phyloP scores from a whole-genome alignment of 2,888 invertebrate genomes.

The Apantesis nais region DNA sequence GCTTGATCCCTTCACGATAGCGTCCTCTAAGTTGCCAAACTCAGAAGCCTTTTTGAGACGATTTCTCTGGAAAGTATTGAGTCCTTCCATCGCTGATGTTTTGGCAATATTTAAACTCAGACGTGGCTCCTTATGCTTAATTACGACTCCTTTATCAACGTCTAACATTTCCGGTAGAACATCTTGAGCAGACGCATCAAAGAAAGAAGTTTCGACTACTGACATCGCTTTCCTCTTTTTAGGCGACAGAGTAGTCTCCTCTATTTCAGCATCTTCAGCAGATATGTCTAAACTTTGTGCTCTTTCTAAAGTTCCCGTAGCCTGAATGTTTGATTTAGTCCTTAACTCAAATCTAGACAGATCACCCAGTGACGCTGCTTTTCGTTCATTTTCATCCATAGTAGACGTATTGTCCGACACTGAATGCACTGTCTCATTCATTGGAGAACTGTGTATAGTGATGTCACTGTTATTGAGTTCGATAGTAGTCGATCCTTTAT shows the following conservation, averaged over 20 bases:
- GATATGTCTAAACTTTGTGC: constrained; percentile 93
- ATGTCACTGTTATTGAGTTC: constrained; percentile 91
- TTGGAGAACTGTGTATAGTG: constrained; percentile 89
- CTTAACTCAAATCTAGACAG: constrained; percentile 88
- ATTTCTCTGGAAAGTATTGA: constrained; percentile 88
- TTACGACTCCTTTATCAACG: constrained; percentile 66
- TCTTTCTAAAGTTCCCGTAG: constrained; percentile 88
- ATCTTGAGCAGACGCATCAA: constrained; percentile 75
- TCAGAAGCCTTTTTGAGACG: constrained; percentile 90
- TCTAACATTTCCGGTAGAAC: constrained; percentile 77
- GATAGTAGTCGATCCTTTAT: constrained; percentile 87
- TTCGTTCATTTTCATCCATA: constrained; percentile 87
- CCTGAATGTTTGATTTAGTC: constrained; percentile 74
- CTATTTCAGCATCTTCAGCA: constrained; percentile 78
- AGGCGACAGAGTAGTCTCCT: constrained; percentile 77
- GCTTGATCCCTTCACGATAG: constrained; percentile 86
- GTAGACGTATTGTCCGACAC: constrained; percentile 78
- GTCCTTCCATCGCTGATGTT: constrained; percentile 86
- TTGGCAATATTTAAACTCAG: constrained; percentile 82
- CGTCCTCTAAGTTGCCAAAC: constrained; percentile 91
- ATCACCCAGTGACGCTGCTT: constrained; percentile 92
- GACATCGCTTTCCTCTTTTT: constrained; percentile 89
- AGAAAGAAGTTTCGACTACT: constrained; percentile 79
- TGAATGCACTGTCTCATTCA: constrained; percentile 79
- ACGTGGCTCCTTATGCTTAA: constrained; percentile 85